Evolutionary conservation across 2,113 vertebrate species (phyloP).

Genomic region (Telmatochromis sp.): DNA sequence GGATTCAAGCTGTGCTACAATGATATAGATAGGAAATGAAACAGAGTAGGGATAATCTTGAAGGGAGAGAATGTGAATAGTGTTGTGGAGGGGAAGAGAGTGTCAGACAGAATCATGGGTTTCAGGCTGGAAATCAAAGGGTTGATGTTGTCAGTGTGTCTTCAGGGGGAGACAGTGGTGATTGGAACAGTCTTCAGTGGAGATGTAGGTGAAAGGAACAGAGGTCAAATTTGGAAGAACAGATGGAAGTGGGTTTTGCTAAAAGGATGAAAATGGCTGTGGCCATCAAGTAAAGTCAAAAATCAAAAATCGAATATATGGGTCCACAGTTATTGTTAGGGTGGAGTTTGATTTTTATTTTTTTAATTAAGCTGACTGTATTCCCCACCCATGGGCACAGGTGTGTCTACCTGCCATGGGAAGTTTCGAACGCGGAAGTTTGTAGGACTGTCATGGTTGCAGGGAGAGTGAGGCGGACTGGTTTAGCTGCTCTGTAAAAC

Average conservation of each 20-base stretch:
- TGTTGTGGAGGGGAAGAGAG: background rate
- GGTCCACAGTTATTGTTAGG: background rate
- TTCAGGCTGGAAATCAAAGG: background rate
- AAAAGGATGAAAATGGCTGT: background rate
- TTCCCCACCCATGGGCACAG: conserved; percentile 19
- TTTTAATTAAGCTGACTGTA: background rate
- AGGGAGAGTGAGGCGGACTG: background rate
- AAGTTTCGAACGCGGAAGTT: conserved; percentile 44
- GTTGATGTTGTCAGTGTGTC: background rate
- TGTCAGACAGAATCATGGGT: background rate
- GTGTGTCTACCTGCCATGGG: conserved; percentile 18
- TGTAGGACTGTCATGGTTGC: background rate
- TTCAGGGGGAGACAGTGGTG: background rate
- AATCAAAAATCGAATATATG: background rate
- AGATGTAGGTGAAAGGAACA: background rate
- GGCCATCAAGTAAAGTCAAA: rapidly evolving
- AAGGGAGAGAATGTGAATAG: background rate
- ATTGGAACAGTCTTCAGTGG: rapidly evolving
- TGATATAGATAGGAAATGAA: background rate
- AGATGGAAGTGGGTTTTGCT: rapidly evolving
- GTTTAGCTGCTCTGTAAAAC: background rate
- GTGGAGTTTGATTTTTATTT: background rate
- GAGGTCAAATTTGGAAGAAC: background rate
- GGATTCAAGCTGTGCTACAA: background rate
- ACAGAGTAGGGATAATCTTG: background rate